Evolutionary conservation across 2,113 vertebrate species (phyloP).

Genomic region (Anoura caudifer): DNA sequence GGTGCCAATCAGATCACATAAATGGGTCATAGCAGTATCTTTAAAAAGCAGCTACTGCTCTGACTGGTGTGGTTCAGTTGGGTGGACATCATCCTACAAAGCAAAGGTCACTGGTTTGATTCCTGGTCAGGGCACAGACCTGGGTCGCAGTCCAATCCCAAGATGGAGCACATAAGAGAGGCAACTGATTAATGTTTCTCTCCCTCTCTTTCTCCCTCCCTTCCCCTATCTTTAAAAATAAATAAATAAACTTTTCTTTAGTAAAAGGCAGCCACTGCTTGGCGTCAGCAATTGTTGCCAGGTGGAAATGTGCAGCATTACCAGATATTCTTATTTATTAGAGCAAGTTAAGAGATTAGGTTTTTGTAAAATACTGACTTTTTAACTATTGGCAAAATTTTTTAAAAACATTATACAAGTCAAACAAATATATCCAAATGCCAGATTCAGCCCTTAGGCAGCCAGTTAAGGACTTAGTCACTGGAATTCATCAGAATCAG

Average conservation of each 20-base stretch:
- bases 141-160: too few relatives aligned
- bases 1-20: not conserved
- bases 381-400: not conserved
- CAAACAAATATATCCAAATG: not conserved
- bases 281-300: not conserved
- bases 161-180: too few relatives aligned
- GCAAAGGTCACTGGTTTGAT: too few relatives aligned
- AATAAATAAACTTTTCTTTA: too few relatives aligned
- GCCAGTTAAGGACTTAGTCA: not conserved
- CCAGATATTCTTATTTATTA: not conserved
- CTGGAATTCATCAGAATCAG: not conserved
- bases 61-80: too few relatives aligned
- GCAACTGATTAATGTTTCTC: too few relatives aligned
- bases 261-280: too few relatives aligned
- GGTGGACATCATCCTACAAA: too few relatives aligned
- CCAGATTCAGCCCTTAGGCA: not conserved
- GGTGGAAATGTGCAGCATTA: not conserved
- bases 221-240: too few relatives aligned
- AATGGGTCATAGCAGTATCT: not conserved
- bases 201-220: too few relatives aligned
- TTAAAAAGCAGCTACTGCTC: not conserved
- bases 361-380: not conserved
- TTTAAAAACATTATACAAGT: not conserved
- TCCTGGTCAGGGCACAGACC: too few relatives aligned
- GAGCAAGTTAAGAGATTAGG: not conserved